Percentiles rank a stretch among this genome's conserved stretches.
Evolutionary conservation across 1,140 invertebrate species (phyloP).

Genomic region (Drosophila repletoides): DNA sequence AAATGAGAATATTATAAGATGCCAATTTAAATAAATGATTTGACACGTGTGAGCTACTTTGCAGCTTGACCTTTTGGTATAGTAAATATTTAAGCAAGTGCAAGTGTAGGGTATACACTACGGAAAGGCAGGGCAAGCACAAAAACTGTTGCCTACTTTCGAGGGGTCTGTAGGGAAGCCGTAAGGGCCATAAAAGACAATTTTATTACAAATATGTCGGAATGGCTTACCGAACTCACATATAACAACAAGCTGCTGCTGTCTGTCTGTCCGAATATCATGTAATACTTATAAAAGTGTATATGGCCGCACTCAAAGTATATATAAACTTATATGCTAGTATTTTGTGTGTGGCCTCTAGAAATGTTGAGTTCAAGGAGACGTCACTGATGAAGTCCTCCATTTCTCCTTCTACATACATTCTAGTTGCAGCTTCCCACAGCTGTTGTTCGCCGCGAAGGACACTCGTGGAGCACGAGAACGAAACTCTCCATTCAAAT

Average conservation of each 20-base stretch:
- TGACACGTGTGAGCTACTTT: slow-evolving; percentile 14
- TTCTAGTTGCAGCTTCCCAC: slow-evolving; percentile 47
- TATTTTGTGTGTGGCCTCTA: slow-evolving; percentile 56
- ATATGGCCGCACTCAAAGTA: slow-evolving; percentile 3
- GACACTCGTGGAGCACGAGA: slow-evolving; percentile 40
- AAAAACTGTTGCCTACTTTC: slow-evolving; percentile 49
- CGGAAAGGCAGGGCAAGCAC: not conserved
- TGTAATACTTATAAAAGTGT: slow-evolving; percentile 25
- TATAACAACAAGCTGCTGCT: slow-evolving; percentile 27
- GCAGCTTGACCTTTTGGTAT: slow-evolving; percentile 36
- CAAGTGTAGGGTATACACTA: no score
- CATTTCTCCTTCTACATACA: no score
- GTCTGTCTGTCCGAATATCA: slow-evolving; percentile 24
- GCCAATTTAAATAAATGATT: not conserved
- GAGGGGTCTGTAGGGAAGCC: not conserved
- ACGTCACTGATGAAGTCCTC: slow-evolving; percentile 62
- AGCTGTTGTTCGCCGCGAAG: slow-evolving; percentile 59
- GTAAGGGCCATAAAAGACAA: slow-evolving; percentile 22
- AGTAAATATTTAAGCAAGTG: slow-evolving; percentile 49
- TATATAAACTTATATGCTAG: not conserved
- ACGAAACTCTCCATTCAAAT: slow-evolving; percentile 28
- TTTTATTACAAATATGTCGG: slow-evolving; percentile 34
- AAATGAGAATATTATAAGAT: slow-evolving; percentile 15
- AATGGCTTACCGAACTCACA: slow-evolving; percentile 13
- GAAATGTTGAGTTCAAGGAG: slow-evolving; percentile 79